phyloP scores from a whole-genome alignment of 2,888 invertebrate species.

The Leuctra nigra region DNA sequence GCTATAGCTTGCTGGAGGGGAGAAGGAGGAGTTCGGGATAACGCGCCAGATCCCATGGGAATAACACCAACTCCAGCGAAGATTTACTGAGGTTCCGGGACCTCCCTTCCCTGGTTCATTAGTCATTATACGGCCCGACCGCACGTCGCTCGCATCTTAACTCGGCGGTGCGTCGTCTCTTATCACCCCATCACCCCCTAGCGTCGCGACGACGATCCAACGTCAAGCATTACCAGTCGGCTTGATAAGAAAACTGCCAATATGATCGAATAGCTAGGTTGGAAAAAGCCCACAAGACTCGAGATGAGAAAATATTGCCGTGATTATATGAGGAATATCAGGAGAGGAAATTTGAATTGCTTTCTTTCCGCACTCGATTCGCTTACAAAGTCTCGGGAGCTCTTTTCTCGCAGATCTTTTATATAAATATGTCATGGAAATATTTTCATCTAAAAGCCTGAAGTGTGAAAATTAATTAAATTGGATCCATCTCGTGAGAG shows the following conservation, averaged over 20 bases:
- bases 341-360: too few species aligned
- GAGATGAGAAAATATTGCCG: too few species aligned
- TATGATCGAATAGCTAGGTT: slow-evolving; percentile 8
- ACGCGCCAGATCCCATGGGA: slow-evolving; percentile 8
- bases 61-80: not conserved
- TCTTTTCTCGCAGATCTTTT: too few species aligned
- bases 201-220: not conserved
- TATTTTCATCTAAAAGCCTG: too few species aligned
- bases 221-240: slow-evolving; percentile 4
- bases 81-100: slow-evolving; percentile 16
- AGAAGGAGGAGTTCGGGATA: not conserved
- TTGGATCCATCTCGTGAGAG: too few species aligned
- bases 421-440: too few species aligned
- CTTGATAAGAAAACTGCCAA: slow-evolving; percentile 14
- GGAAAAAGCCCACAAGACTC: too few species aligned
- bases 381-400: too few species aligned
- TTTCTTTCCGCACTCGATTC: too few species aligned
- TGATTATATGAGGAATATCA: too few species aligned
- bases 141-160: slow-evolving; percentile 14
- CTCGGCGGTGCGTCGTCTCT: slow-evolving; percentile 1
- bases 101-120: slow-evolving; percentile 19
- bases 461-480: too few species aligned
- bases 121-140: slow-evolving; percentile 9
- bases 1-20: not conserved
- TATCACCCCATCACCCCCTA: slow-evolving; percentile 16